Evolutionary conservation across 92 coral and sea anemone genomes (phyloP).

Genomic region (Plumapathes pennacea): DNA sequence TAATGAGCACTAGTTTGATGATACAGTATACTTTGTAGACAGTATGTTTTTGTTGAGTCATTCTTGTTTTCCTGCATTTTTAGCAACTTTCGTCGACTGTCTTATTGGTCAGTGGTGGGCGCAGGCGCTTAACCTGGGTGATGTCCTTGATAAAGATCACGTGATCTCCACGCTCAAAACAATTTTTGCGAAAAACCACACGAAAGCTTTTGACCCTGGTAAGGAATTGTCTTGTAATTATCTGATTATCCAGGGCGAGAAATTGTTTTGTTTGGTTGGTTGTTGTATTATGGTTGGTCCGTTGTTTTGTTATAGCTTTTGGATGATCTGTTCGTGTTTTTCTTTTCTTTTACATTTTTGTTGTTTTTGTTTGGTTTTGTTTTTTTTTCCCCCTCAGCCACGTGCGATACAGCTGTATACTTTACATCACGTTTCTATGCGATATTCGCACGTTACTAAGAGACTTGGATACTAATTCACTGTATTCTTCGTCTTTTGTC

Average conservation of each 20-base stretch:
- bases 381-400: no score
- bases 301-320: constrained; percentile 42
- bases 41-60: no score
- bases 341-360: no score
- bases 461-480: no score
- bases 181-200: constrained; percentile 66
- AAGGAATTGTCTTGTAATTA: no score
- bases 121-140: constrained; percentile 74
- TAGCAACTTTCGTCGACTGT: constrained; percentile 87
- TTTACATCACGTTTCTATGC: no score
- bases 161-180: constrained; percentile 49
- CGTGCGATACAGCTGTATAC: neutral
- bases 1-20: neutral
- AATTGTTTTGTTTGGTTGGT: no score
- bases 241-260: neutral
- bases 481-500: neutral
- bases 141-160: constrained; percentile 67
- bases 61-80: neutral
- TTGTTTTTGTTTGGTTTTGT: no score
- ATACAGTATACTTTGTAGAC: neutral
- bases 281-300: neutral
- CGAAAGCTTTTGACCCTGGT: constrained; percentile 74
- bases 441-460: no score
- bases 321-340: neutral
- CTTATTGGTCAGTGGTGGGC: constrained; percentile 99